A percentile compares a stretch with the other conserved stretches of the same genome.
Conservation (phyloP, 2,113 vertebrate genomes). For the Lampris megalopsis region DNA sequence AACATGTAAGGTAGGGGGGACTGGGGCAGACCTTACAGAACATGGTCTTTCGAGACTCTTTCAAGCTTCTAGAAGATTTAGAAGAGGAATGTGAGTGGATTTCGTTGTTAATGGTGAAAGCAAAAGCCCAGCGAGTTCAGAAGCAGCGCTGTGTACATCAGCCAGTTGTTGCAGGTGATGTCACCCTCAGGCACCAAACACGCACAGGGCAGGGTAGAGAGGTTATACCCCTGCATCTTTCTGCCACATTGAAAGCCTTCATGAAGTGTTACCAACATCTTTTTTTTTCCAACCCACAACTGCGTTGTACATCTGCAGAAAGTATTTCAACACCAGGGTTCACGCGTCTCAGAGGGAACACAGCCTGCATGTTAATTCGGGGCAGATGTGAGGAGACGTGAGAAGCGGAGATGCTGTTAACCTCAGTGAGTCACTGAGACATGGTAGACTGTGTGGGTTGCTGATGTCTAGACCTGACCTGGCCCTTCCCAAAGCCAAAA, state of each 20-base stretch:
- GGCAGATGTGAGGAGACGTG: constrained; percentile 76
- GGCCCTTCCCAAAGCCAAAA: constrained; percentile 53
- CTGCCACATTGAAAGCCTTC: constrained; percentile 39
- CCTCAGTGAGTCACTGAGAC: constrained; percentile 45
- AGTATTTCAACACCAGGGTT: constrained; percentile 62
- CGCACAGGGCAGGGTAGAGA: constrained; percentile 34
- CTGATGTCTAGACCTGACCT: constrained; percentile 52
- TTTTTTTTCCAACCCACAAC: not conserved
- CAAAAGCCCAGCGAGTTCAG: constrained; percentile 37
- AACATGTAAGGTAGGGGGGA: constrained; percentile 6
- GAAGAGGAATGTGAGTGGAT: constrained; percentile 4
- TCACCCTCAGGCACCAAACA: constrained; percentile 58
- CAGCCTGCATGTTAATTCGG: constrained; percentile 69
- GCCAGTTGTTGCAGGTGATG: constrained; percentile 62
- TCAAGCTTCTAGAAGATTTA: constrained; percentile 12
- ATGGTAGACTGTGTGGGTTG: constrained; percentile 15
- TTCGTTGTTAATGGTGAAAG: constrained; percentile 34
- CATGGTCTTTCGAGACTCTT: not conserved
- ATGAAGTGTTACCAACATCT: constrained; percentile 46
- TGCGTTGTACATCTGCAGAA: constrained; percentile 69
- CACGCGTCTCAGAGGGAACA: constrained; percentile 56
- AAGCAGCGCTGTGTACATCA: constrained; percentile 53
- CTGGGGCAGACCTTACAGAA: constrained; percentile 7
- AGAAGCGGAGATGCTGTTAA: constrained; percentile 49
- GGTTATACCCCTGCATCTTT: constrained; percentile 23